phyloP scores from a whole-genome alignment of 1,140 invertebrate species.

The Portunus trituberculatus region DNA sequence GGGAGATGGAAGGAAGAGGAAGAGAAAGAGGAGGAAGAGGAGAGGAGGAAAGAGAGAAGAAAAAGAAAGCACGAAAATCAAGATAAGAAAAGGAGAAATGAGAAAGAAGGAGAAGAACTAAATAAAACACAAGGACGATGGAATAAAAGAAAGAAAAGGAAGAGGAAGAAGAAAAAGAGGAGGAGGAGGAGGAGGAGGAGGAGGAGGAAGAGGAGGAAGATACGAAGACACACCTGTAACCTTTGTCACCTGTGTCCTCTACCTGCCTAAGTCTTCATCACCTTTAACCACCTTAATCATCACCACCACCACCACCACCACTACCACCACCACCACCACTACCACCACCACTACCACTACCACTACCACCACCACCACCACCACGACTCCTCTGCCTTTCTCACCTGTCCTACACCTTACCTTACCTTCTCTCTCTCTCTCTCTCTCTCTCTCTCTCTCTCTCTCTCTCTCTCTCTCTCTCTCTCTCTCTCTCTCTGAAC shows the following conservation, averaged over 20 bases:
- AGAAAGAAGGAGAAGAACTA: too few species aligned
- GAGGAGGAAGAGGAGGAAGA: not conserved
- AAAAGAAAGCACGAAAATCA: not conserved
- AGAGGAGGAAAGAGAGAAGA: not conserved
- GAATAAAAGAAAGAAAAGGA: too few species aligned
- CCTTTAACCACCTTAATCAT: conserved; percentile 21
- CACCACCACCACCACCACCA: not conserved
- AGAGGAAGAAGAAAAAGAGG: too few species aligned
- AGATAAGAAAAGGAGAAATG: too few species aligned
- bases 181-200: not conserved
- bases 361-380: not conserved
- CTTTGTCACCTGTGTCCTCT: not conserved
- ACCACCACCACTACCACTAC: not conserved
- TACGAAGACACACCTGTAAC: not conserved
- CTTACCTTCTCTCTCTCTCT: not conserved
- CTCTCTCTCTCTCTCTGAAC: too few species aligned
- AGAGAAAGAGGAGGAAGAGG: not conserved
- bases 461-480: not conserved
- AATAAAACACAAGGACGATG: too few species aligned
- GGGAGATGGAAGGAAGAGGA: not conserved
- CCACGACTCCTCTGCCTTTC: not conserved
- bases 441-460: not conserved
- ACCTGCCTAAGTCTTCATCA: not conserved
- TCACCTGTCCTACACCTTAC: not conserved
- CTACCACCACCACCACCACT: too few species aligned